Evolutionary conservation across 1,140 invertebrate species (phyloP).

Genomic region (Venturia canescens): DNA sequence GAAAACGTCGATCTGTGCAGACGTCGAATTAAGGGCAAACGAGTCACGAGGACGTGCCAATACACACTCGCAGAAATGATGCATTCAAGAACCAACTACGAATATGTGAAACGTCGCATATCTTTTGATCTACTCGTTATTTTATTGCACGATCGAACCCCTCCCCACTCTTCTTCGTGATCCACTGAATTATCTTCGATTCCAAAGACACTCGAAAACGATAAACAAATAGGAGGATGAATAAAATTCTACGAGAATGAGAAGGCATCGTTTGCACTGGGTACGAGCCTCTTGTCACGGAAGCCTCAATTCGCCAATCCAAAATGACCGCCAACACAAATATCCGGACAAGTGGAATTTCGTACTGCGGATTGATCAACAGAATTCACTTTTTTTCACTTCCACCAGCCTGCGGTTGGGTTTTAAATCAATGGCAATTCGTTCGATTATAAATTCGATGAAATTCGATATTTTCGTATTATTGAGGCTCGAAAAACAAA

Average conservation of each 20-base stretch:
- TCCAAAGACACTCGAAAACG: neutral
- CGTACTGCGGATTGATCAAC: no score
- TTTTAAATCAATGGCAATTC: no score
- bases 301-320: no score
- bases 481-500: no score
- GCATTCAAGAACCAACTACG: neutral
- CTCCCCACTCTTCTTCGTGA: neutral
- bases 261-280: neutral
- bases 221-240: neutral
- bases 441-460: no score
- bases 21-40: constrained; percentile 52
- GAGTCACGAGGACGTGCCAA: constrained; percentile 51
- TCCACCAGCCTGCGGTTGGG: no score
- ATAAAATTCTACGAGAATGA: neutral
- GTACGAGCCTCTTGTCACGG: no score
- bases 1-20: constrained; percentile 36
- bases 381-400: neutral
- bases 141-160: neutral
- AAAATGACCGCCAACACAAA: no score
- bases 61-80: constrained; percentile 17
- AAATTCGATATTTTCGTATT: no score
- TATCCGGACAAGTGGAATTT: no score
- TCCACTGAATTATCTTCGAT: constrained; percentile 25
- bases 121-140: neutral
- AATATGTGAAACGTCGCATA: neutral